A percentile compares a stretch with the other conserved stretches of the same genome.
phyloP scores from a whole-genome alignment of 2,888 invertebrate species.

The Orchesellides sinensis region DNA sequence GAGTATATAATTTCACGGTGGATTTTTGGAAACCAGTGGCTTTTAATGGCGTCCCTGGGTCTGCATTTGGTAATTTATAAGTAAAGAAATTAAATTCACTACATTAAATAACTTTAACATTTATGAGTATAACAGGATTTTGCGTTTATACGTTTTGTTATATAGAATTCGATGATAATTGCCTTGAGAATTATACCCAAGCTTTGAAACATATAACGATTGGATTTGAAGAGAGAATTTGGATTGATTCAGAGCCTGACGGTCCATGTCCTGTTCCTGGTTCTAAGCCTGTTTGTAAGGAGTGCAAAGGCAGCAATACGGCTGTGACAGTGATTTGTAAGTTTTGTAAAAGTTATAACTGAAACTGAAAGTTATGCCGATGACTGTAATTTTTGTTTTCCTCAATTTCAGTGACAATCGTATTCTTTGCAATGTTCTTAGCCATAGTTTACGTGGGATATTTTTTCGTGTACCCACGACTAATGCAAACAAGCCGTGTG shows the following conservation, averaged over 20 bases:
- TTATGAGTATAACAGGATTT: neutral
- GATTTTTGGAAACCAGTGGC: constrained; percentile 4
- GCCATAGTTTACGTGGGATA: constrained; percentile 48
- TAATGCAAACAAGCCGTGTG: no score
- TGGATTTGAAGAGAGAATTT: constrained; percentile 72
- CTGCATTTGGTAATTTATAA: neutral
- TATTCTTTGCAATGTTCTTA: constrained; percentile 60
- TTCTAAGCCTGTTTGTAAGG: neutral
- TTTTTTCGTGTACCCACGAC: constrained; percentile 39
- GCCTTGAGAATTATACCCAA: constrained; percentile 59
- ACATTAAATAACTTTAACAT: neutral
- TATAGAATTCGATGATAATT: constrained; percentile 68
- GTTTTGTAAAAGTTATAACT: neutral
- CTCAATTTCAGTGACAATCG: constrained; percentile 66
- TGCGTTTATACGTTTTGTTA: neutral
- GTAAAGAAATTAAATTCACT: neutral
- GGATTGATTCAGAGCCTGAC: constrained; percentile 30
- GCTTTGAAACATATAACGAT: constrained; percentile 31
- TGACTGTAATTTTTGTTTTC: neutral
- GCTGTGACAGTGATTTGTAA: constrained; percentile 69
- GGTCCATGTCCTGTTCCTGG: neutral
- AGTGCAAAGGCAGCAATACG: constrained; percentile 17
- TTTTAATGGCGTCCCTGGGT: neutral
- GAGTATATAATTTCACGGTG: constrained; percentile 54
- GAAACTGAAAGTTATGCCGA: neutral